phyloP scores from a whole-genome alignment of 2,888 invertebrate genomes.

The Aplocera efformata region DNA sequence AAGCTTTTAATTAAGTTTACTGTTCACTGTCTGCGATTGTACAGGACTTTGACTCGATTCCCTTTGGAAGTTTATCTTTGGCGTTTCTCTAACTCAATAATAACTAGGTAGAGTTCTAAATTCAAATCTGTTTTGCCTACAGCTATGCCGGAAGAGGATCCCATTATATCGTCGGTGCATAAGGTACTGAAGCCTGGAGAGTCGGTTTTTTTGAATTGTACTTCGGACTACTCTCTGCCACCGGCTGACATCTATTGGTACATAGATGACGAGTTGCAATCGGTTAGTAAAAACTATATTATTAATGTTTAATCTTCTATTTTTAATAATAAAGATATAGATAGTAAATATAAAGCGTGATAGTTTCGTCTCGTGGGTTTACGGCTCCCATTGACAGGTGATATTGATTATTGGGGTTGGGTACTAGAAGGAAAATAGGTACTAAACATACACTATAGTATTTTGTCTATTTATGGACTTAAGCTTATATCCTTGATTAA shows the following conservation, averaged over 20 bases:
- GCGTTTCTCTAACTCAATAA: constrained; percentile 32
- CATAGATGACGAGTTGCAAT: constrained; percentile 69
- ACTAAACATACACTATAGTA: too few species aligned
- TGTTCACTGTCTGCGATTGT: constrained; percentile 30
- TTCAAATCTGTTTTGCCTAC: constrained; percentile 51
- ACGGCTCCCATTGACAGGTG: too few species aligned
- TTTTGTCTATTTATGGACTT: too few species aligned
- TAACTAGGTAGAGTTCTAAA: constrained; percentile 37
- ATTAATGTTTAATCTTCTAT: too few species aligned
- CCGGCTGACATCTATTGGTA: constrained; percentile 75
- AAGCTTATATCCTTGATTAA: too few species aligned
- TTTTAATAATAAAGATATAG: too few species aligned
- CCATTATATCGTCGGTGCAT: constrained; percentile 65
- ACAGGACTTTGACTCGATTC: constrained; percentile 37
- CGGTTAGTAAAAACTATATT: constrained; percentile 50
- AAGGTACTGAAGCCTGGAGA: constrained; percentile 70
- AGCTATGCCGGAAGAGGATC: constrained; percentile 71
- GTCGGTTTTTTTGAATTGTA: constrained; percentile 68
- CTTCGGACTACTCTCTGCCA: constrained; percentile 70
- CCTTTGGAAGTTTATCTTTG: constrained; percentile 34
- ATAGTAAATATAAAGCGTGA: too few species aligned
- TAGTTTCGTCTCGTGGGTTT: too few species aligned
- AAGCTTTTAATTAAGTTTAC: constrained; percentile 47
- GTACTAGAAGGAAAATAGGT: too few species aligned
- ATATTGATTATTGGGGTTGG: too few species aligned